Base-by-base conservation (phyloP, 2,888 invertebrate species). In the Cepaea hortensis region DNA sequence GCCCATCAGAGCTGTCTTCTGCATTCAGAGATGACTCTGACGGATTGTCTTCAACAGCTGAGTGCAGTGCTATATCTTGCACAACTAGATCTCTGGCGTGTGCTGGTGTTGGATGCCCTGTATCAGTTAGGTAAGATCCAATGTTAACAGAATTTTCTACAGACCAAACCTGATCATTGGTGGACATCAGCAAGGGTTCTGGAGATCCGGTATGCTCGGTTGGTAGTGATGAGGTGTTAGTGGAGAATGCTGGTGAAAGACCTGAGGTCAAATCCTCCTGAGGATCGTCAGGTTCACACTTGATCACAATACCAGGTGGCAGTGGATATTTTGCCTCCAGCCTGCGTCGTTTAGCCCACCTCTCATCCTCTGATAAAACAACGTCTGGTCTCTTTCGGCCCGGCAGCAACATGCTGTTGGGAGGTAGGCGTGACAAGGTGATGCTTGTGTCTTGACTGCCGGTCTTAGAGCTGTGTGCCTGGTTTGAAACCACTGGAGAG, bases 271-370 rank as follows among this genome's bases (percentile, higher is more conserved):
- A 5, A 20, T 35, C 72, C 72, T 84, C 77, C 3, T 61, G 72
- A 9, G 55, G 50, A 23, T 68, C 73, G 62, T 84, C 84, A 20
- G 81, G 84, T n/a, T 87, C 87, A 50, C 65, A 73, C 84, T 87
- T 87, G 15, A 87, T 87, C 3, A 87, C 46, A 48, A 87, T 61
- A 23, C 87, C 87, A 50, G 87, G 81, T 1, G 87, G 87, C 7
- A 87, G 87, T 11, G 87, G 87, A 62, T 87, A 87, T 55, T 84
- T 87, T 46, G 62, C 84, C 65, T 87, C 87, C 50, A 87, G 46
- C 55, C 55, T 84, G 9, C 72, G 23, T 68, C 87, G 70, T 65
- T 84, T 86, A 13, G 55, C 48, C 48, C 5, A 15, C 50, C 46
- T 73, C n/a, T 65, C 86, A 50, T 68, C 72, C 48, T 81, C 61